Conservation (phyloP, 2,888 invertebrate species). For the Eurytoma adleriae region DNA sequence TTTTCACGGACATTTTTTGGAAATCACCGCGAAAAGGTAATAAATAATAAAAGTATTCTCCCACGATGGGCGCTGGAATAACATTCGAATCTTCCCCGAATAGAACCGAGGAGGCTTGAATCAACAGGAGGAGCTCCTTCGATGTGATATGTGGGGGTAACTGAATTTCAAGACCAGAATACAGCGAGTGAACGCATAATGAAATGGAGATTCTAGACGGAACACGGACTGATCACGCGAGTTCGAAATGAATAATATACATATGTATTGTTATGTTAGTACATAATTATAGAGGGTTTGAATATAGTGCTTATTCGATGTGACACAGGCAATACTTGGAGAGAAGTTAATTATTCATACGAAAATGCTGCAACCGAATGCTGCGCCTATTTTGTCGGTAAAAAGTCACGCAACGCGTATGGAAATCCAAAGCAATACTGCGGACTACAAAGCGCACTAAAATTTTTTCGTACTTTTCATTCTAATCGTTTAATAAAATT, state of each 20-base stretch:
- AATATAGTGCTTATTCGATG: not conserved
- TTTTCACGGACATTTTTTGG: not conserved
- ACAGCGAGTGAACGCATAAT: not conserved
- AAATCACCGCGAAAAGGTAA: not conserved
- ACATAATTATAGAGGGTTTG: not conserved
- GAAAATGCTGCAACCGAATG: too few species aligned
- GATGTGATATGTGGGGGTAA: not conserved
- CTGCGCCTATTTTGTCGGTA: too few species aligned
- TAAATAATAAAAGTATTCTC: not conserved
- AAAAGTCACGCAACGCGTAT: too few species aligned
- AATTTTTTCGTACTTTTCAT: too few species aligned
- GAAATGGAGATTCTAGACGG: constrained; percentile 2
- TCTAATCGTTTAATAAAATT: too few species aligned
- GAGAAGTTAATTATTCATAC: too few species aligned
- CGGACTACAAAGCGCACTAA: too few species aligned
- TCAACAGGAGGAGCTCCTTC: not conserved
- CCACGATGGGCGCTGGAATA: too few species aligned
- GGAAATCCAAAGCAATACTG: too few species aligned
- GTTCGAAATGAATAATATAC: not conserved
- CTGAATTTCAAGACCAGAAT: not conserved
- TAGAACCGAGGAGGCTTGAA: not conserved
- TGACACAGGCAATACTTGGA: not conserved
- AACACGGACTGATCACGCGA: not conserved
- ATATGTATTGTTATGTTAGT: not conserved
- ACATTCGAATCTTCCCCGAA: too few species aligned